Evolutionary conservation across 2,888 invertebrate genomes (phyloP), one percentile per base, ranked within the genome.

Genomic region (Antheraea assamensis): DNA sequence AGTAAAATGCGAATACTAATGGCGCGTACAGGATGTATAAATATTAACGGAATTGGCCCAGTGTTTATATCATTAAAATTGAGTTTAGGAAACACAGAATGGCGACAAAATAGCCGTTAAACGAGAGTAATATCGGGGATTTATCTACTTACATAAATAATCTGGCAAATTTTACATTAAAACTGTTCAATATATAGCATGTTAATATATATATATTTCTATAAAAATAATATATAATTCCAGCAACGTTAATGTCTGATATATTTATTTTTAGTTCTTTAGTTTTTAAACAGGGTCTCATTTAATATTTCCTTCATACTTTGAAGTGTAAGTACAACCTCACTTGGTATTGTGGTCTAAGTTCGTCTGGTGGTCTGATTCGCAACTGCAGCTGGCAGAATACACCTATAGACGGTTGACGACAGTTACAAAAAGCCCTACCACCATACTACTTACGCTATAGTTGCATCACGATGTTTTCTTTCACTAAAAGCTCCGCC

Each of bases 1-100:
- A 90, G 88, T 90, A 86, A 90, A 90, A 90, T 89, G 88, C 84
- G 84, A 84, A 87, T 83, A 86, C 84, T 90, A 89, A 93, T 90
- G 86, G 88, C 76, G 88, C 75, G 73, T 77, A 80, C 89, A 87
- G 93, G 92, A 93, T 87, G 79, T 88, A 91, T 94, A 92, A 92
- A 93, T 93, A 91, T 91, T 86, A 88, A 84, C 83, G 77, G 87
- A 89, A 91, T 90, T 87, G 86, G 78, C 81, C 78, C 81, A 77
- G 81, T 83, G 85, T 90, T 90, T 90, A 90, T 85, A 81, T 85
- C 83, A 86, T 89, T 86, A 85, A 82, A 83, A 76, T 79, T 75
- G 79, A 81, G 81, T 82, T 85, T 83, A 78, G 83, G 86, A 87
- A 83, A 83, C 82, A 85, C 79, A 82, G 84, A 87, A 87, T 85